Evolutionary conservation across 1,140 invertebrate species (phyloP), one percentile per base, ranked within the genome.

Genomic region (Listronotus bonariensis): DNA sequence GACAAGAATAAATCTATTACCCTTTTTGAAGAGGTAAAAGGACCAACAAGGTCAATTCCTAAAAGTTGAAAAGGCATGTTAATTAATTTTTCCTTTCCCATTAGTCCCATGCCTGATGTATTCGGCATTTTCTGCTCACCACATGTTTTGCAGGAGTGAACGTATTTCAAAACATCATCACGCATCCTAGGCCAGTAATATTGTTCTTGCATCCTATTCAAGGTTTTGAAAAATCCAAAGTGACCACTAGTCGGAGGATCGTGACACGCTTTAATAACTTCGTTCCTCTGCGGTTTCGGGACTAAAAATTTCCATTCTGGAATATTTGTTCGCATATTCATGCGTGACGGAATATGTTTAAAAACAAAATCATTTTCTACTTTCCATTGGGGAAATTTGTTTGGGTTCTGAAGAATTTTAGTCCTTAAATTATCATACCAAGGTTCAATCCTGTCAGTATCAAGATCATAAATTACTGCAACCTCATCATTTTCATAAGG

Each of bases 21-120:
- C 68, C 18, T 45, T 6, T 32, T 26, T 12, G 69, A 77, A 10
- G 52, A 20, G 0, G 73, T 68, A 12, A 77, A 68, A 11, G 76
- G 72, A 10, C 75, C 70, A 73, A 81, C 56, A 75, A 84, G 56
- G 76, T 81, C 62, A 2, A 75, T 48, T 0, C 71, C 65, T 10
- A 75, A 64, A 0, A 64, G 20, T 67, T 78, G 53, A 49, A 49
- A 69, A 40, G 69, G 69, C 38, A 49, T 53, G 20, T 18, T 14
- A 15, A 69, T 48, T 18, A 53, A 48, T 55, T 69, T 69, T 18
- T 67, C 48, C 11, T 32, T 49, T 12, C 68, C 64, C 68, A 63
- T 59, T n/a, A 57, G 43, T 43, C 68, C 69, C 11, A 58, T 20
- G 10, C 32, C 17, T 31, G 36, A 15, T 31, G 14, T 3, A 34